Conservation (phyloP, 2,797 vertebrate species). For the Octomys mimax region DNA sequence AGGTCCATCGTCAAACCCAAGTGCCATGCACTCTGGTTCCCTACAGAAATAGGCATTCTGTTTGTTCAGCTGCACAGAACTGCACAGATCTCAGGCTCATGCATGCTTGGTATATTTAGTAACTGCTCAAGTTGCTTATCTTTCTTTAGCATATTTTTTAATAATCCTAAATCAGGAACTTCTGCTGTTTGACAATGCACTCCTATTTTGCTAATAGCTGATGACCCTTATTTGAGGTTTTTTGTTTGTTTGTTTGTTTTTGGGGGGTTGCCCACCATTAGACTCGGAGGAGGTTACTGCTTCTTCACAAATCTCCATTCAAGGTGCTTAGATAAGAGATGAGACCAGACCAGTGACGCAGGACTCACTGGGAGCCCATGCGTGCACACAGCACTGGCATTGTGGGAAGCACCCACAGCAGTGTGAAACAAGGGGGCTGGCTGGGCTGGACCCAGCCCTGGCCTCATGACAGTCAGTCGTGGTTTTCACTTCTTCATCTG, state of each 20-base stretch:
- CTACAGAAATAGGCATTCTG: constrained; percentile 77
- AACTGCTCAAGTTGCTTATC: constrained; percentile 72
- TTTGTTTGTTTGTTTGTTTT: not conserved
- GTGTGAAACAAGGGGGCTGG: not conserved
- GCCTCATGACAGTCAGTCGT: not conserved
- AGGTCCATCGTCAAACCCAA: constrained; percentile 75
- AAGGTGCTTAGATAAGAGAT: not conserved
- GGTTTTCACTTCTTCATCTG: not conserved
- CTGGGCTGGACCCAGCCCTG: rapidly evolving
- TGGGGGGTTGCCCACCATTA: not conserved
- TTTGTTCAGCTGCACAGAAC: constrained; percentile 85
- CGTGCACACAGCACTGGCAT: rapidly evolving
- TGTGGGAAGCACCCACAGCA: not conserved
- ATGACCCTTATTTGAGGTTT: not conserved
- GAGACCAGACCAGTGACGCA: not conserved
- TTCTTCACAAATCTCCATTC: not conserved
- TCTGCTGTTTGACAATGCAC: not conserved
- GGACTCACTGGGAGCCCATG: not conserved
- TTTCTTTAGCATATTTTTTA: constrained; percentile 76
- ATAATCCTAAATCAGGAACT: constrained; percentile 55
- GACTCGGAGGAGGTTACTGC: not conserved
- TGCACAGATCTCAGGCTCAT: constrained; percentile 74
- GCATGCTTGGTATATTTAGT: constrained; percentile 72
- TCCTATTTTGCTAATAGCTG: not conserved
- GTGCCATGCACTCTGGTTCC: constrained; percentile 59